Percentiles rank a stretch among this genome's conserved stretches.
phyloP scores from a whole-genome alignment of 2,113 vertebrate genomes.

The Tympanuchus pallidicinctus region DNA sequence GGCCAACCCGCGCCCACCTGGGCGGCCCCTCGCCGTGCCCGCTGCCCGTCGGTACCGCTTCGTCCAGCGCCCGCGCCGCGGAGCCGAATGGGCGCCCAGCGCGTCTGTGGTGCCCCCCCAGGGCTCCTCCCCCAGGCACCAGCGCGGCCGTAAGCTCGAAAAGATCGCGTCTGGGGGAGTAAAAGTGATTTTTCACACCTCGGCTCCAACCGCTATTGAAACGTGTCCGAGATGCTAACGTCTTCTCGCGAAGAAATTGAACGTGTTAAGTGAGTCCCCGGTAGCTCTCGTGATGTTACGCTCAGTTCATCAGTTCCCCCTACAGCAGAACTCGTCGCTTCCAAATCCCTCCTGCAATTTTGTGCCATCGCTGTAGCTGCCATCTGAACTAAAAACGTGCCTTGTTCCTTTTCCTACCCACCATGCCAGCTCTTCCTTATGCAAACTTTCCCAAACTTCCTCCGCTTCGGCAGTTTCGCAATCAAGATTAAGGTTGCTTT shows the following conservation, averaged over 20 bases:
- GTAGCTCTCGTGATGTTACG: neutral
- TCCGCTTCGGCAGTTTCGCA: neutral
- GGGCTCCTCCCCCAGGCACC: neutral
- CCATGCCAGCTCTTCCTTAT: neutral
- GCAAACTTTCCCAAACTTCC: neutral
- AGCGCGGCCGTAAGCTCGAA: fast-evolving
- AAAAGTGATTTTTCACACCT: neutral
- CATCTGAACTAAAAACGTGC: neutral
- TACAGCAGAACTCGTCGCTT: neutral
- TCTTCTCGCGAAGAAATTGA: neutral
- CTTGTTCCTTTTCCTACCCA: fast-evolving
- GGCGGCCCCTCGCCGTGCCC: neutral
- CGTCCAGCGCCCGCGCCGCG: too few species aligned
- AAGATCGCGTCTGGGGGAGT: fast-evolving
- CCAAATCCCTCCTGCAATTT: neutral
- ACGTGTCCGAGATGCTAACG: fast-evolving
- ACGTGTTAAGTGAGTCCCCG: fast-evolving
- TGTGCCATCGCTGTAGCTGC: neutral
- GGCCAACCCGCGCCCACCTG: neutral
- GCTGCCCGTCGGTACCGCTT: too few species aligned
- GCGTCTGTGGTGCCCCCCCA: too few species aligned
- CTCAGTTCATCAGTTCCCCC: neutral
- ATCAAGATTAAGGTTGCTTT: fast-evolving
- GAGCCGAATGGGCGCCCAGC: neutral
- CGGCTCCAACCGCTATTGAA: fast-evolving